Base-by-base conservation (phyloP, 2,888 invertebrate genomes). In the Leptinotarsa peninsularis region DNA sequence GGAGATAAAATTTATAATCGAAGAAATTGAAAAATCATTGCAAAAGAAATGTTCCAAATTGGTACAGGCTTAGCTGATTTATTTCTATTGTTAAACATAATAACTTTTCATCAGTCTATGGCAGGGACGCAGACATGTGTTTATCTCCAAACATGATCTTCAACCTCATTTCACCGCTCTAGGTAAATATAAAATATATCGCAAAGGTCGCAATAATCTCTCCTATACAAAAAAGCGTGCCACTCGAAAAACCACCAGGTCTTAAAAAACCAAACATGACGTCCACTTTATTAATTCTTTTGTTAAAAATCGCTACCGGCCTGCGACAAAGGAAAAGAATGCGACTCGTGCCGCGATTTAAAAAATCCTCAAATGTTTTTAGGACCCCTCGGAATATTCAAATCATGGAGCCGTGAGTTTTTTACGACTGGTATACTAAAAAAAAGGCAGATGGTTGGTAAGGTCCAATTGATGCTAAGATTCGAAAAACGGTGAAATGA, bases 221-320 rank as follows among this genome's bases (percentile, higher is more conserved):
- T 75, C 77, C 76, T 74, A 74, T 71, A 21, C 67, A 66, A 74
- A 76, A 76, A 74, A 75, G 79, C 73, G 81, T 82, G 82, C 81
- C 81, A 82, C 82, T 81, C 75, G 72, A 82, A 80, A 81, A 80
- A 75, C 78, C 82, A 75, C 71, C 78, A 74, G 79, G 77, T 80
- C 80, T 80, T 81, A 81, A 82, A 82, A 82, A 81, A 80, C 79
- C 74, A 75, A 79, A 81, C 79, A 78, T 77, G 77, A 76, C 75
- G 76, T 73, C 73, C 73, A 75, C 79, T 75, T 76, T 77, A 78
- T 79, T 73, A 76, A 75, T 72, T 74, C 80, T 74, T 74, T 81
- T 81, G 79, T 79, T 73, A 49, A 54, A 73, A 66, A 71, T 75
- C 67, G 76, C 74, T 74, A 74, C 76, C 76, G 70, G 72, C 60